Conservation (phyloP, 2,888 invertebrate genomes). For the Macrostomum cliftonense region DNA sequence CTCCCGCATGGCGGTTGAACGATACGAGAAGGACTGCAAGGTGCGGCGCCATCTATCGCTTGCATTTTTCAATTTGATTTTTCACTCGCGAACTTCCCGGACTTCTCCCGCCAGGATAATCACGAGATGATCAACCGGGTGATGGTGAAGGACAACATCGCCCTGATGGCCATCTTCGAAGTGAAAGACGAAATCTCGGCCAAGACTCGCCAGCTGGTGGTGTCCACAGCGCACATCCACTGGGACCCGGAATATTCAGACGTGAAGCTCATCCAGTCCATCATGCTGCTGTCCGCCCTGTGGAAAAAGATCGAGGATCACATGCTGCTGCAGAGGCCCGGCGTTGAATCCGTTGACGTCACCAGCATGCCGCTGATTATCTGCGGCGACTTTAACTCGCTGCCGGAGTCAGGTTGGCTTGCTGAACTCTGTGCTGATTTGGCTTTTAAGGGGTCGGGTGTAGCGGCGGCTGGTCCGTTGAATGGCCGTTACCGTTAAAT, state of each 20-base stretch:
- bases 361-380: slow-evolving; percentile 62
- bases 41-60: too few species aligned
- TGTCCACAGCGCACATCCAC: slow-evolving; percentile 95
- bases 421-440: neutral
- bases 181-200: slow-evolving; percentile 70
- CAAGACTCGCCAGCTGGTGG: slow-evolving; percentile 29
- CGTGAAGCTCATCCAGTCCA: slow-evolving; percentile 93
- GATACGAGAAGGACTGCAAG: neutral
- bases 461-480: too few species aligned
- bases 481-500: too few species aligned
- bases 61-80: too few species aligned
- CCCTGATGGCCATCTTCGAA: slow-evolving; percentile 76
- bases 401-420: slow-evolving; percentile 67
- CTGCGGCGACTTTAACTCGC: slow-evolving; percentile 93
- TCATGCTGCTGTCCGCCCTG: slow-evolving; percentile 90
- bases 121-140: slow-evolving; percentile 83
- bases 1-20: neutral
- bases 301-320: slow-evolving; percentile 45
- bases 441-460: too few species aligned
- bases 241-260: slow-evolving; percentile 99
- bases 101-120: neutral
- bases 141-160: slow-evolving; percentile 98
- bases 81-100: neutral
- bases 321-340: neutral
- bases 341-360: neutral